Conservation (phyloP, 2,113 vertebrate species). For the Ciconia maguari region DNA sequence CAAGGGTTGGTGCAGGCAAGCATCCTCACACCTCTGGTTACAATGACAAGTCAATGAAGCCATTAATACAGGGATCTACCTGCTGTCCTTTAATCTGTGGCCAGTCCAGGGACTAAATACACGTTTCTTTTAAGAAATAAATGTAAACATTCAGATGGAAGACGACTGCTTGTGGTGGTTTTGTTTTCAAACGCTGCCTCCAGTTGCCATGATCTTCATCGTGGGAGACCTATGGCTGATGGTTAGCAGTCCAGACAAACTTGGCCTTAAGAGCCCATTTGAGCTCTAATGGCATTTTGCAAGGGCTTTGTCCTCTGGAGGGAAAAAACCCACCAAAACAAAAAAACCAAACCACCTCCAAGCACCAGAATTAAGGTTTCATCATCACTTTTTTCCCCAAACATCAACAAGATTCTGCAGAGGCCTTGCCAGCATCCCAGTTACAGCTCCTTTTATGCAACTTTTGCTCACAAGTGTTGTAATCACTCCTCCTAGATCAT, state of each 20-base stretch:
- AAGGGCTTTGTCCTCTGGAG: background rate
- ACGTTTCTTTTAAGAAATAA: background rate
- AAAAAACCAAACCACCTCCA: background rate
- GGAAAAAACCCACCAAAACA: background rate
- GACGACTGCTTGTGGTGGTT: background rate
- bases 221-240: background rate
- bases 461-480: background rate
- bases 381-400: background rate
- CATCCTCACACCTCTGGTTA: background rate
- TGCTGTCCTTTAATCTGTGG: background rate
- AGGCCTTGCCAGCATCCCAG: background rate
- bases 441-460: background rate
- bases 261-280: background rate
- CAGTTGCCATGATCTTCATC: background rate
- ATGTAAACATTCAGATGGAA: background rate
- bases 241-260: background rate
- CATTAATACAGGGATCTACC: background rate
- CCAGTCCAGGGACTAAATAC: background rate
- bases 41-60: background rate
- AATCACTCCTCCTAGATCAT: background rate
- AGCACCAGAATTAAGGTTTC: background rate
- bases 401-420: background rate
- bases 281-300: background rate
- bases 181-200: background rate
- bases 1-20: background rate